Conservation (phyloP, 2,113 vertebrate genomes). For the Heliornis fulica region DNA sequence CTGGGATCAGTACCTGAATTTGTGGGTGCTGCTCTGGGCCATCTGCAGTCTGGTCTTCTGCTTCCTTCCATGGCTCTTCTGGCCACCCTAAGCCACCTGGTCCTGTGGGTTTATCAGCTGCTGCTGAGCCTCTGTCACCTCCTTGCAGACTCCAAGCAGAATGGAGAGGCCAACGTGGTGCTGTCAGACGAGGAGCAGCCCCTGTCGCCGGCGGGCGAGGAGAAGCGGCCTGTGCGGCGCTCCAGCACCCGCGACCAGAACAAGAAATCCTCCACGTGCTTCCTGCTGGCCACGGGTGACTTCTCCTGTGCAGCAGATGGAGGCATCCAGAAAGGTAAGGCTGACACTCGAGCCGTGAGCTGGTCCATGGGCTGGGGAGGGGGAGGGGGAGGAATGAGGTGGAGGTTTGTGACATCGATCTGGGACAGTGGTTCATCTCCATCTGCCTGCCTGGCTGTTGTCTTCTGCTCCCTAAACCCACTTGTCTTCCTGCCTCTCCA, state of each 20-base stretch:
- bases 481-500: background rate
- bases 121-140: background rate
- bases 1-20: background rate
- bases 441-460: background rate
- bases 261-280: slow-evolving; percentile 91
- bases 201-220: slow-evolving; percentile 74
- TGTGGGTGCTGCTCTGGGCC: background rate
- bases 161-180: slow-evolving; percentile 88
- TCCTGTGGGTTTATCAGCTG: fast-evolving
- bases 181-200: slow-evolving; percentile 90
- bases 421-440: background rate
- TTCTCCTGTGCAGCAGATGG: slow-evolving; percentile 82
- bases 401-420: background rate
- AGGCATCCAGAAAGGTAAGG: slow-evolving; percentile 82
- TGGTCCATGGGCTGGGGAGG: background rate
- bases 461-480: background rate
- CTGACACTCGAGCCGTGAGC: background rate
- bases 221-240: slow-evolving; percentile 80
- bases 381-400: background rate
- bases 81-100: fast-evolving
- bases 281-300: slow-evolving; percentile 86
- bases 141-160: slow-evolving; percentile 91
- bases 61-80: background rate
- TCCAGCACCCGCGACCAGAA: slow-evolving; percentile 84
- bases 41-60: background rate